Base-by-base conservation (phyloP, 2,797 vertebrate genomes). In the Arrhamphus sclerolepis region DNA sequence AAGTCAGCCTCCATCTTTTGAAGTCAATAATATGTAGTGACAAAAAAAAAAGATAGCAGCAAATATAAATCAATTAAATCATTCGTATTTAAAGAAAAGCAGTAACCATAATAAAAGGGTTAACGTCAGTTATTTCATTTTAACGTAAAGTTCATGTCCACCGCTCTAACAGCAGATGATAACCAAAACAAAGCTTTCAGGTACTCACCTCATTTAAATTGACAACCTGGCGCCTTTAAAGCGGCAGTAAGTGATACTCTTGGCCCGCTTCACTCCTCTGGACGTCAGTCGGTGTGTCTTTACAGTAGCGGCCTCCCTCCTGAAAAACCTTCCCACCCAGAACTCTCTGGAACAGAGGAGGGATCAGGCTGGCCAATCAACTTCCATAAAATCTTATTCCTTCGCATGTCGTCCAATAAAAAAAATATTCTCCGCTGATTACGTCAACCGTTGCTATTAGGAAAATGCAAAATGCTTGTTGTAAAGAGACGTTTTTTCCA, bases 311-410 rank as follows among this genome's bases (percentile, higher is more conserved):
- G 66, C 66, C 31, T 62, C 62, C 60, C 70, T 61, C 65, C 9
- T 58, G n/a, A 6, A 16, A 21, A 8, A 31, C 17, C 21, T 29
- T 39, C 17, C 48, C 51, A 1, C 44, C 19, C 26, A 70, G 87
- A 90, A 91, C 59, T 40, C 62, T 91, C 89, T 57, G 67, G 87
- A 90, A 90, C 51, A 1, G 44, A 31, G 70, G 75, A 70, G 68
- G 51, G 77, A 71, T 62, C 24, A 38, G 0, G 22, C 38, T n/a
- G 70, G 29, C 88, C 87, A 90, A 90, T 87, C 85, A 60, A 0
- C 49, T 42, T 17, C 18, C 44, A 7, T 16, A 44, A 20, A 3
- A 6, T 5, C 13, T n/a, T 2, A 53, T 21, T 34, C 31, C 18
- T 44, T 17, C 1, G 9, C 18, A n/a, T 53, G 40, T 2, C 6